Base-by-base conservation (phyloP, 2,888 invertebrate species). In the Zelleria hepariella region DNA sequence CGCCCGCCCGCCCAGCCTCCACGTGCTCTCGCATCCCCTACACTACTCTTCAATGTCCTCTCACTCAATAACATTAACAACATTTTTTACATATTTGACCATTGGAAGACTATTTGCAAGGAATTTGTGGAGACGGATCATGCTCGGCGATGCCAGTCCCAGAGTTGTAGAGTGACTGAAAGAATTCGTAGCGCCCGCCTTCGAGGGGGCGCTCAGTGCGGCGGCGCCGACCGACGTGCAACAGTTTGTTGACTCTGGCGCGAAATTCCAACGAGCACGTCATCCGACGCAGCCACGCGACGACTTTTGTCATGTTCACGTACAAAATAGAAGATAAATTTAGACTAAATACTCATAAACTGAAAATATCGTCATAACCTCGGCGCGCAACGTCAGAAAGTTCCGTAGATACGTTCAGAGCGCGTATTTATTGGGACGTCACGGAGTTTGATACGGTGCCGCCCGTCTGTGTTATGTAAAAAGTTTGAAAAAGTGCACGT, bases 191-290 rank as follows among this genome's bases (percentile, higher is more conserved):
- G 27, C 55, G 27, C 53, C 58, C 53, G 58, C 53, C 58, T 27
- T 24, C 48, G 23, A 58, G n/a, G 23, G 25, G 15, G 7, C 59
- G 47, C 68, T 54, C 58, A 63, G n/a, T 72, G 81, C 85, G 86
- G 58, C 78, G 76, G 81, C 85, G 85, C 80, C 74, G 63, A 47
- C 18, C 58, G 64, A 74, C 58, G 64, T 74, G 86, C 87, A 88
- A 88, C 87, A 88, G 87, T 75, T 87, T 74, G 86, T 73, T 72
- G 76, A 70, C 68, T 72, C 70, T 73, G 78, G 86, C 86, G 86
- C 83, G 82, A 86, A 85, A 78, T 77, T 82, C 71, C 74, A 79
- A 78, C 67, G 65, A 63, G 64, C 66, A 68, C 27, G 47, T 42
- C 42, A 77, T 66, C 63, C 66, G 68, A 71, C 71, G 74, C 69